These are phyloP conservation scores for Sciurus vulgaris DNA, from an alignment of 2,797 vertebrate species.

Conservation along the genomic window DNA sequence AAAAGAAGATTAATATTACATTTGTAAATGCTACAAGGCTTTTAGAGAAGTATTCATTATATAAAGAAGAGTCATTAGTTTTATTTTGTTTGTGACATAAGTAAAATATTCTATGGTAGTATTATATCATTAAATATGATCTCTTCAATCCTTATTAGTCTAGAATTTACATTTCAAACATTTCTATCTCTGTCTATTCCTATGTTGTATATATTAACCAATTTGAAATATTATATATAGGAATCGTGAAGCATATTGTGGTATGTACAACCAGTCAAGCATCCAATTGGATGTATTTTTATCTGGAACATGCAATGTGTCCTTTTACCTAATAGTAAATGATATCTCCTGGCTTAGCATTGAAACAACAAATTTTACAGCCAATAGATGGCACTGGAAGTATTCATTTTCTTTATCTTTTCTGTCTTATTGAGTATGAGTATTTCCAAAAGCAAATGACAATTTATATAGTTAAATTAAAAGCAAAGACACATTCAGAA, in stretches of 20 bases:
- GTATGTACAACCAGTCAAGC: background rate
- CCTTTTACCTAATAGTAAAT: background rate
- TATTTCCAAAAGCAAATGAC: slow-evolving; percentile 77
- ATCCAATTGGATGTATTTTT: background rate
- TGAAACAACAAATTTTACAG: slow-evolving; percentile 73
- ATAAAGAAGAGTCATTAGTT: slow-evolving; percentile 39
- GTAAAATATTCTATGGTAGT: slow-evolving; percentile 53
- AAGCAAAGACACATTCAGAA: slow-evolving; percentile 78
- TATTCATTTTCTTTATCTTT: slow-evolving; percentile 81
- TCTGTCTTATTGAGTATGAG: slow-evolving; percentile 25
- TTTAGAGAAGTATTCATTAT: slow-evolving; percentile 65
- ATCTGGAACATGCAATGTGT: slow-evolving; percentile 20
- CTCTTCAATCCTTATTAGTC: background rate
- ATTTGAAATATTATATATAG: slow-evolving; percentile 15
- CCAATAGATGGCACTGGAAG: slow-evolving; percentile 90
- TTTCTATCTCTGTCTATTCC: background rate
- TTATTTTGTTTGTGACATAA: slow-evolving; percentile 56
- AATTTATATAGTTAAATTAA: slow-evolving; percentile 76
- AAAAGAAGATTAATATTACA: slow-evolving; percentile 55
- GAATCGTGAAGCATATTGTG: background rate
- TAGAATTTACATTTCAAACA: slow-evolving; percentile 50
- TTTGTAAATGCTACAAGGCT: slow-evolving; percentile 58
- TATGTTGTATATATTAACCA: background rate
- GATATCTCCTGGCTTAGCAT: background rate
- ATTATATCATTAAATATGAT: slow-evolving; percentile 46